A percentile compares a stretch with the other conserved stretches of the same genome.
These are phyloP conservation scores for Helicorthomorpha holstii DNA, from an alignment of 1,140 invertebrate species.

Conservation along the genomic window DNA sequence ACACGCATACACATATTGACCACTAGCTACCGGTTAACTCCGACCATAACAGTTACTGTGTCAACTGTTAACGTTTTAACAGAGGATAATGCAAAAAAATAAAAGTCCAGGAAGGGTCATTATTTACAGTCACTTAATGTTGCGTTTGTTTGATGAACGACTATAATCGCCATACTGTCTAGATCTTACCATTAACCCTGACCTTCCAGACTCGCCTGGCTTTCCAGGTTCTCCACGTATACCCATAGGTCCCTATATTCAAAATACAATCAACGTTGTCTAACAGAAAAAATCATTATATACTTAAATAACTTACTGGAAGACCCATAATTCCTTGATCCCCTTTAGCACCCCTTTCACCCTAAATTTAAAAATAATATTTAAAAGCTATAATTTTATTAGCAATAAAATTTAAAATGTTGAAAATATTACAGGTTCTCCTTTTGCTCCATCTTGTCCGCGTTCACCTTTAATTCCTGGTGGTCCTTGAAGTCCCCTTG, in stretches of 20 bases:
- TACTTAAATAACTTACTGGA: constrained; percentile 49
- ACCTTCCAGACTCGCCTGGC: constrained; percentile 53
- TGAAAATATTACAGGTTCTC: constrained; percentile 52
- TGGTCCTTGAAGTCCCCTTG: constrained; percentile 54
- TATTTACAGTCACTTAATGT: background rate
- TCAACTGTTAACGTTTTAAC: too few species aligned
- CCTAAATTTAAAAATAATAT: constrained; percentile 35
- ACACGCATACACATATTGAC: too few species aligned
- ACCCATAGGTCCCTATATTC: constrained; percentile 63
- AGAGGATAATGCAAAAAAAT: too few species aligned
- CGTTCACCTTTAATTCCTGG: constrained; percentile 76
- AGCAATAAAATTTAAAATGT: background rate
- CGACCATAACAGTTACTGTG: too few species aligned
- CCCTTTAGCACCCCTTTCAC: constrained; percentile 72
- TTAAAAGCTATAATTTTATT: background rate
- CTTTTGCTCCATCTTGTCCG: constrained; percentile 69
- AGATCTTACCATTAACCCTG: constrained; percentile 52
- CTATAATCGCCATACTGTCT: background rate
- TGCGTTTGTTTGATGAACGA: background rate
- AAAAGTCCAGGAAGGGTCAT: background rate
- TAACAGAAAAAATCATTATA: background rate
- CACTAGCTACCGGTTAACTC: too few species aligned
- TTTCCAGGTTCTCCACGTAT: constrained; percentile 60
- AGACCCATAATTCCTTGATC: constrained; percentile 86
- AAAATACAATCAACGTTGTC: constrained; percentile 11